Percentiles rank a stretch among this genome's conserved stretches.
phyloP scores from a whole-genome alignment of 1,140 invertebrate species.

The Scylla paramamosain region DNA sequence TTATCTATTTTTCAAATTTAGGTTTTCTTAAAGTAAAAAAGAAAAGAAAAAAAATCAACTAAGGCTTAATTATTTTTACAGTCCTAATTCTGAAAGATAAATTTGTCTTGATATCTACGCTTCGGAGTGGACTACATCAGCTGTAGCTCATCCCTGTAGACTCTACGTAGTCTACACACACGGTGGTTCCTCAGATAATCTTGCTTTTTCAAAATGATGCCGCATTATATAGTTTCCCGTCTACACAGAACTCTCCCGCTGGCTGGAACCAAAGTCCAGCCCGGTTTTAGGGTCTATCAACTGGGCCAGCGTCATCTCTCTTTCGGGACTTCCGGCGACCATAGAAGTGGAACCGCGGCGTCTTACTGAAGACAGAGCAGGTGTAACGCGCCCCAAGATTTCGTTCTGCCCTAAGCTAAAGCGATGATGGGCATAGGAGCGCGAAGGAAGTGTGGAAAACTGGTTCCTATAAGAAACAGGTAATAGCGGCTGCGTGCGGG shows the following conservation, averaged over 20 bases:
- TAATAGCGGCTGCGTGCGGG: not conserved
- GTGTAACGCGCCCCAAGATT: not conserved
- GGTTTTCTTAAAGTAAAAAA: too few relatives aligned
- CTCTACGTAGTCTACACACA: too few relatives aligned
- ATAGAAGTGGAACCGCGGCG: slow-evolving; percentile 42
- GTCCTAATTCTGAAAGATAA: not conserved
- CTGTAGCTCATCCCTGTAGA: slow-evolving; percentile 10
- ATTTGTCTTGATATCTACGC: too few relatives aligned
- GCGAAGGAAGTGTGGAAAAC: slow-evolving; percentile 33
- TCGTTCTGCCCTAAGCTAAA: slow-evolving; percentile 46
- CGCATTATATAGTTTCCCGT: not conserved
- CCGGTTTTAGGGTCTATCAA: not conserved
- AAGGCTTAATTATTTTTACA: not conserved
- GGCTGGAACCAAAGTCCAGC: slow-evolving; percentile 33
- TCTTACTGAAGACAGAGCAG: not conserved
- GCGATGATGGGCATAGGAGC: slow-evolving; percentile 52
- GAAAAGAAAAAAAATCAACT: too few relatives aligned
- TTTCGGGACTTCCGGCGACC: not conserved
- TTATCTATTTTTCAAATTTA: too few relatives aligned
- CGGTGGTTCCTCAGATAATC: not conserved
- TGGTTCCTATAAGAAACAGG: slow-evolving; percentile 34
- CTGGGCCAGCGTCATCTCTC: not conserved
- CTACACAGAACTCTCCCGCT: slow-evolving; percentile 61
- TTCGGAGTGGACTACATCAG: not conserved
- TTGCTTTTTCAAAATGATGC: not conserved